Conservation (phyloP, 2,113 vertebrate genomes). For the Lampris incognitus region DNA sequence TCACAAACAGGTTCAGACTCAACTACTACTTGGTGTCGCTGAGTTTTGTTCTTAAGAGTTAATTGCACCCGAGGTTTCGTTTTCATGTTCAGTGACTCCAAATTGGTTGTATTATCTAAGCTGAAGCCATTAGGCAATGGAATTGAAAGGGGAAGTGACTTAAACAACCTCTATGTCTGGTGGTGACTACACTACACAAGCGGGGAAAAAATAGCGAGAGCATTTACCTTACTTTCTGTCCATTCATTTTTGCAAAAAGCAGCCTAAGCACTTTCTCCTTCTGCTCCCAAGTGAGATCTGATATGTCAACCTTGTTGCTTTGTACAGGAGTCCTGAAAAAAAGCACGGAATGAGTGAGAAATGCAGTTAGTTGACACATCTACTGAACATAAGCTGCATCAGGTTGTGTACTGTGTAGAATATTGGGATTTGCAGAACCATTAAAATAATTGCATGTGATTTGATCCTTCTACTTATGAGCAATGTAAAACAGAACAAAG, state of each 20-base stretch:
- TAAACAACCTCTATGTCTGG: conserved; percentile 1
- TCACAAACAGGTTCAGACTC: conserved; percentile 59
- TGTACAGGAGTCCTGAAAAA: conserved; percentile 76
- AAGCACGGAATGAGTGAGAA: neutral
- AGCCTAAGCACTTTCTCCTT: conserved; percentile 88
- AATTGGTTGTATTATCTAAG: conserved; percentile 41
- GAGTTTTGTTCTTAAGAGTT: conserved; percentile 59
- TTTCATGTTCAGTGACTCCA: conserved; percentile 43
- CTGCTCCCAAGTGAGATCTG: conserved; percentile 90
- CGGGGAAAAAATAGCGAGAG: neutral
- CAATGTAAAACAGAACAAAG: conserved; percentile 37
- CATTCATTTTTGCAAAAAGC: conserved; percentile 92
- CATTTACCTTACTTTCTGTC: conserved; percentile 76
- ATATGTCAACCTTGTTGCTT: conserved; percentile 81
- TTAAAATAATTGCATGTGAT: conserved; percentile 1
- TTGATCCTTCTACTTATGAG: neutral
- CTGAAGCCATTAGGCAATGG: conserved; percentile 29
- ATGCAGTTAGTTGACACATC: neutral
- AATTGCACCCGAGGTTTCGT: conserved; percentile 37
- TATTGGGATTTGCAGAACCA: conserved; percentile 6
- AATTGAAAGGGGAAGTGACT: neutral
- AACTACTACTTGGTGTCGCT: conserved; percentile 46
- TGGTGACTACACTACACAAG: neutral
- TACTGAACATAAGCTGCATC: neutral
- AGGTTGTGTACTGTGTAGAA: neutral